A percentile compares a stretch with the other conserved stretches of the same genome.
Evolutionary conservation across 2,113 vertebrate genomes (phyloP).

Genomic region (Regulus satrapa): DNA sequence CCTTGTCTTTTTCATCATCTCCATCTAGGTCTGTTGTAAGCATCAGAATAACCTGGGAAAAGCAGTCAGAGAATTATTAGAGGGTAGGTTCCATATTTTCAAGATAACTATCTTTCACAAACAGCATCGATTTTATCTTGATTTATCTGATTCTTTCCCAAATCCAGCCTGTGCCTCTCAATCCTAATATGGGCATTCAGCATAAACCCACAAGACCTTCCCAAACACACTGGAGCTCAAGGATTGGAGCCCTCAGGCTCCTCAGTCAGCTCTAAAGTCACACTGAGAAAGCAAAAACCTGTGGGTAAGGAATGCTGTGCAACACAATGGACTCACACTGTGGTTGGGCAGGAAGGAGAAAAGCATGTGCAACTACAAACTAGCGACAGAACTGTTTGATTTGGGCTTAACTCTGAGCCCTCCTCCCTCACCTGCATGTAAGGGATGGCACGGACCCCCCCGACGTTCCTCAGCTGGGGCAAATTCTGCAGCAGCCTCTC

Average conservation of each 20-base stretch:
- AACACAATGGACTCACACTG: neutral
- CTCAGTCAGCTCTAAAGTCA: neutral
- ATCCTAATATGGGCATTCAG: neutral
- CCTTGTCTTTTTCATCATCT: conserved; percentile 98
- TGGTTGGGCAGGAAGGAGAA: neutral
- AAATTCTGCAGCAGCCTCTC: conserved; percentile 93
- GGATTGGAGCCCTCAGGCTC: neutral
- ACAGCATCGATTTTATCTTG: neutral
- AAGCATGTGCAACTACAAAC: rapidly evolving
- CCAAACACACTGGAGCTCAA: neutral
- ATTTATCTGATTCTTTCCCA: neutral
- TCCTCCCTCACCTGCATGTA: conserved; percentile 87
- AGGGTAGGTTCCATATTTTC: neutral
- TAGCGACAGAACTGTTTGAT: neutral
- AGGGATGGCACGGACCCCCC: conserved; percentile 94
- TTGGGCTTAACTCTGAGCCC: neutral
- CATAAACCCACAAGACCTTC: neutral
- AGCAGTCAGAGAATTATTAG: neutral
- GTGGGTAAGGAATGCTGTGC: neutral
- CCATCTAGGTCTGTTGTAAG: conserved; percentile 96
- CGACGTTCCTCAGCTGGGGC: conserved; percentile 88
- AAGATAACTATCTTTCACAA: neutral
- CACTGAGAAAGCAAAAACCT: neutral
- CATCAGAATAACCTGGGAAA: conserved; percentile 89
- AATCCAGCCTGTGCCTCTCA: neutral